Percentiles rank a stretch among this genome's conserved stretches.
Evolutionary conservation across 2,888 invertebrate species (phyloP).

Genomic region (Myopa testacea): DNA sequence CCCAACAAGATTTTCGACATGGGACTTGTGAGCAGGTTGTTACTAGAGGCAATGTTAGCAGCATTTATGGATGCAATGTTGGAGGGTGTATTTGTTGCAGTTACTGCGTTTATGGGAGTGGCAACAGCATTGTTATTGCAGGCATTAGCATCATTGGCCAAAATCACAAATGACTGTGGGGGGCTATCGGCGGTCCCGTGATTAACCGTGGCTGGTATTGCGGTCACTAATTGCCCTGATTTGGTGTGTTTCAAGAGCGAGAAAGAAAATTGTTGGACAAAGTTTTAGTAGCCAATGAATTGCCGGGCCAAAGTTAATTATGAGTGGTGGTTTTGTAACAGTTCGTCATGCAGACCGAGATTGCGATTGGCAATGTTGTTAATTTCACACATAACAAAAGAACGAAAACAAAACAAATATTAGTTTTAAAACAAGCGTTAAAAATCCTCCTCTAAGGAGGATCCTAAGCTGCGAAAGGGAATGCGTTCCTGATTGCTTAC

Average conservation of each 20-base stretch:
- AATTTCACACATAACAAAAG: constrained; percentile 47
- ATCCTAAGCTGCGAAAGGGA: no score
- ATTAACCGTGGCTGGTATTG: constrained; percentile 67
- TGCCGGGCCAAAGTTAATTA: constrained; percentile 43
- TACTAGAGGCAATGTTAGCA: constrained; percentile 53
- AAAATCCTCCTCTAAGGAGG: no score
- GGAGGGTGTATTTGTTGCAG: background rate
- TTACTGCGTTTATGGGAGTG: constrained; percentile 34
- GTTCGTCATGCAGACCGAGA: constrained; percentile 9
- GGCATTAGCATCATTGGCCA: constrained; percentile 50
- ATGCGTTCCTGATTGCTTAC: constrained; percentile 51
- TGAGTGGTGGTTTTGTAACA: constrained; percentile 2
- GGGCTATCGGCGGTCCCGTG: constrained; percentile 61
- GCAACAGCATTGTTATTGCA: constrained; percentile 41
- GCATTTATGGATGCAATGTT: constrained; percentile 3
- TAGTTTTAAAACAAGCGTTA: constrained; percentile 44
- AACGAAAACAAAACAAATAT: constrained; percentile 46
- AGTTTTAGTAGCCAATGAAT: constrained; percentile 23
- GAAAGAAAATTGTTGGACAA: background rate
- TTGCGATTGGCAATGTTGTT: constrained; percentile 27
- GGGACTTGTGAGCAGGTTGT: constrained; percentile 56
- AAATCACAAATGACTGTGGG: constrained; percentile 60
- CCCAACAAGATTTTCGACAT: constrained; percentile 57
- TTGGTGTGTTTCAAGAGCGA: constrained; percentile 5
- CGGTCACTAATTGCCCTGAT: constrained; percentile 66